A percentile compares a stretch with the other conserved stretches of the same genome.
Evolutionary conservation across 2,113 vertebrate genomes (phyloP).

Genomic region (Sorex araneus): DNA sequence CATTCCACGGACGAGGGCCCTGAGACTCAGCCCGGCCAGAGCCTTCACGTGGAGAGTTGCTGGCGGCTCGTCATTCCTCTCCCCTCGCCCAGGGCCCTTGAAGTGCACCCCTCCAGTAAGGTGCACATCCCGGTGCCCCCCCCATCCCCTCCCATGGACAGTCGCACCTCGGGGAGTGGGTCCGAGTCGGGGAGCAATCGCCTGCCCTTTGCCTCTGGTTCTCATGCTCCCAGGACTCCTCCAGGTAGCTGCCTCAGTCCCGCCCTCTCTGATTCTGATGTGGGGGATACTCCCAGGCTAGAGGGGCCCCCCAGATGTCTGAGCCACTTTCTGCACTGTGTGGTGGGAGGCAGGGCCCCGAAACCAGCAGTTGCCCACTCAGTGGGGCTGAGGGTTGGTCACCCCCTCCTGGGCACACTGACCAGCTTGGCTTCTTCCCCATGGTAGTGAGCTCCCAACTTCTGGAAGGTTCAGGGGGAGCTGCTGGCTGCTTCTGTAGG

Average conservation of each 20-base stretch:
- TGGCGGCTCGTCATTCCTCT: conserved; percentile 16
- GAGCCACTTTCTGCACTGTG: conserved; percentile 67
- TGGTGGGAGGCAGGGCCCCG: conserved; percentile 37
- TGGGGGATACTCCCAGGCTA: conserved; percentile 43
- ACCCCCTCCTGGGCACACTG: conserved; percentile 50
- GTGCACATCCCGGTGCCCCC: background rate
- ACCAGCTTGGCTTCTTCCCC: conserved; percentile 54
- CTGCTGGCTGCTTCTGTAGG: conserved; percentile 6
- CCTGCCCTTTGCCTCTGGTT: background rate
- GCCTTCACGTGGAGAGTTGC: background rate
- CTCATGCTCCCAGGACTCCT: conserved; percentile 1
- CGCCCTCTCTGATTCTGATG: conserved; percentile 31
- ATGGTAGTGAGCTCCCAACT: conserved; percentile 25
- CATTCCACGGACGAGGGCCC: conserved; percentile 69
- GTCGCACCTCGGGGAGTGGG: conserved; percentile 13
- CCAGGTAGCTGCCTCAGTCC: background rate
- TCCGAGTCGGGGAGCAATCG: background rate
- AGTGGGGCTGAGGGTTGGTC: conserved; percentile 38
- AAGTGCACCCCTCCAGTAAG: background rate
- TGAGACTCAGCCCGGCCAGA: conserved; percentile 13
- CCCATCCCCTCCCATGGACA: background rate
- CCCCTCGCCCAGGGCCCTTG: background rate
- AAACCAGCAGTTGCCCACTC: conserved; percentile 35
- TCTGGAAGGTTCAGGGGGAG: background rate
- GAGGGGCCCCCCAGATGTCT: conserved; percentile 56